A percentile compares a stretch with the other conserved stretches of the same genome.
These are phyloP conservation scores for Glaucidium brasilianum DNA, from an alignment of 2,113 vertebrate genomes.

Conservation along the genomic window DNA sequence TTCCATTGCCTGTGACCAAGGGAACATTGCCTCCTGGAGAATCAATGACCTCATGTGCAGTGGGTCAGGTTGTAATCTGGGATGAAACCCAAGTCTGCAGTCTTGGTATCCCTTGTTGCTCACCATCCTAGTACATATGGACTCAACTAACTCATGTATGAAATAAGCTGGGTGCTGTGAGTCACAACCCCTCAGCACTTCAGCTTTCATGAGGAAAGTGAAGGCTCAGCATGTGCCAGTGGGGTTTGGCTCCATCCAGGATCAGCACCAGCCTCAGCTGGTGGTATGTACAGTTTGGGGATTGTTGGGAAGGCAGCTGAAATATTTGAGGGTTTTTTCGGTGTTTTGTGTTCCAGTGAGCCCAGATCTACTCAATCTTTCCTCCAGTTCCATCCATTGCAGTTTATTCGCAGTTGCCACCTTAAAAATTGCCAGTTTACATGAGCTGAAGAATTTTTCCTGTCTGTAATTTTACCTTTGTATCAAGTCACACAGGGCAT, in stretches of 20 bases:
- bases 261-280: background rate
- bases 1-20: background rate
- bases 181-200: background rate
- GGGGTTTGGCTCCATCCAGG: background rate
- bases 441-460: background rate
- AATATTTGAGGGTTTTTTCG: background rate
- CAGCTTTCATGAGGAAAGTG: rapidly evolving
- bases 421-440: background rate
- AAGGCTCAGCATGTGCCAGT: rapidly evolving
- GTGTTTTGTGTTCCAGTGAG: background rate
- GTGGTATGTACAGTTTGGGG: background rate
- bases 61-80: background rate
- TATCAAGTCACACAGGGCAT: background rate
- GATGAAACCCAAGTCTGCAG: background rate
- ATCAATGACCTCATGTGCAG: background rate
- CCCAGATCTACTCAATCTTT: background rate
- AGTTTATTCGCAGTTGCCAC: background rate
- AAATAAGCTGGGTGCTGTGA: background rate
- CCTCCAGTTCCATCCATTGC: background rate
- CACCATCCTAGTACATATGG: rapidly evolving
- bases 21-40: background rate
- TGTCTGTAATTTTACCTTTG: background rate
- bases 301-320: background rate
- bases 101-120: background rate
- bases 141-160: rapidly evolving